Conservation (phyloP, 2,113 vertebrate genomes). For the Corythornis cristatus region DNA sequence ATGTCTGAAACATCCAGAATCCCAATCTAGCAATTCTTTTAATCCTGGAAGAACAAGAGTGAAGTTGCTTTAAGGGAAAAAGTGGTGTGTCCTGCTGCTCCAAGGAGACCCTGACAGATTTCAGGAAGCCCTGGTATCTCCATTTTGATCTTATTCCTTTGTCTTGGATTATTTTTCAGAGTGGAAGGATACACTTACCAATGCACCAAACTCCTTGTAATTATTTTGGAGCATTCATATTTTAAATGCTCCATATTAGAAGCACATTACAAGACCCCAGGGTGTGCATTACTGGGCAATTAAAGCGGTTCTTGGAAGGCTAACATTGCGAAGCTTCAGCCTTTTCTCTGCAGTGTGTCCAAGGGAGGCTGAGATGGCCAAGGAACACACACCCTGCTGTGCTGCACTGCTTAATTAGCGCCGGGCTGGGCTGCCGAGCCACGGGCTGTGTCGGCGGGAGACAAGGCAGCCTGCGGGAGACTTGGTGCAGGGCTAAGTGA, state of each 20-base stretch:
- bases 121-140: neutral
- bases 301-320: constrained; percentile 54
- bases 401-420: neutral
- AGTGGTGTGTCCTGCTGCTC: neutral
- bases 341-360: constrained; percentile 34
- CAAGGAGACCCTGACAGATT: neutral
- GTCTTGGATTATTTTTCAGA: neutral
- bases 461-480: neutral
- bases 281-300: constrained; percentile 68
- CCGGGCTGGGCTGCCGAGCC: neutral
- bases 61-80: neutral
- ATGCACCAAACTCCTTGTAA: constrained; percentile 40
- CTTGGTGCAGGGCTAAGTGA: neutral
- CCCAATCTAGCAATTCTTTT: neutral
- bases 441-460: neutral
- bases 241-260: constrained; percentile 58
- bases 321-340: constrained; percentile 13
- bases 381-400: constrained; percentile 26
- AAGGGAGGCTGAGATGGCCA: constrained; percentile 23
- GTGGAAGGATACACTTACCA: constrained; percentile 5
- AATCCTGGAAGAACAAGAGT: neutral
- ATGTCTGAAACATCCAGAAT: neutral
- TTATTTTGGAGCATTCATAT: constrained; percentile 39
- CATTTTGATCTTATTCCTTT: neutral
- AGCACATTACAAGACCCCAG: constrained; percentile 66